Evolutionary conservation across 2,797 vertebrate species (phyloP), one percentile per base, ranked within the genome.

Genomic region (Furcifer pardalis): DNA sequence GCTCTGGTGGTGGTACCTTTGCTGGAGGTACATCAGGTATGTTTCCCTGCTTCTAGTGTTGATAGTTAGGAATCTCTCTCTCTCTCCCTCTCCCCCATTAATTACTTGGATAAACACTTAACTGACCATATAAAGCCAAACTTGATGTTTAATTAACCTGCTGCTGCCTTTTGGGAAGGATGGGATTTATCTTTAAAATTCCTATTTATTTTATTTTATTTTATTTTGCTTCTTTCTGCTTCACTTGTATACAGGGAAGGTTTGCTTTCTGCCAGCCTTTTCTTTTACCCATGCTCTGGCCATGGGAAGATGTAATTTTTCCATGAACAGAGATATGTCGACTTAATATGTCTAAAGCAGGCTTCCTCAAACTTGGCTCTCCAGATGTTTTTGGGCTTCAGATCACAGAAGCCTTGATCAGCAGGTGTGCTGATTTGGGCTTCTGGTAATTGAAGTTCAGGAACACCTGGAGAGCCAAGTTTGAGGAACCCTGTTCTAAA

Each of bases 11-110:
- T 73, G 90, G 90, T 2, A 85, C 82, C 32, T 62, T 49, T n/a
- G 7, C 52, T n/a, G 83, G 73, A n/a, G 78, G 91, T 77, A 83
- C 90, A 85, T 77, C 94, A 95, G 96, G 94, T 97, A 96, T 7
- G 74, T 56, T 56, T n/a, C 27, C 1, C 1, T 60, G 17, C 0
- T 88, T 87, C n/a, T 21, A 8, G 0, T 1, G 0, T 17, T 0
- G 4, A 32, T 9, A 13, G n/a, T 46, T 9, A 60, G 2, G 12
- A 4, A 46, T 27, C 2, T n/a, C 2, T 2, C 4, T n/a, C n/a
- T n/a, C 2, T 2, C 4, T n/a, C n/a, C n/a, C n/a, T n/a, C n/a
- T n/a, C n/a, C n/a, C n/a, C n/a, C n/a, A n/a, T n/a, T n/a, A 84
- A 63, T 42, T 6, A 0, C 0, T 21, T 0, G 10, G 13, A 15